Percentiles rank a stretch among this genome's conserved stretches.
These are phyloP conservation scores for Prietella phreatophila DNA, from an alignment of 2,113 vertebrate genomes.

Conservation along the genomic window DNA sequence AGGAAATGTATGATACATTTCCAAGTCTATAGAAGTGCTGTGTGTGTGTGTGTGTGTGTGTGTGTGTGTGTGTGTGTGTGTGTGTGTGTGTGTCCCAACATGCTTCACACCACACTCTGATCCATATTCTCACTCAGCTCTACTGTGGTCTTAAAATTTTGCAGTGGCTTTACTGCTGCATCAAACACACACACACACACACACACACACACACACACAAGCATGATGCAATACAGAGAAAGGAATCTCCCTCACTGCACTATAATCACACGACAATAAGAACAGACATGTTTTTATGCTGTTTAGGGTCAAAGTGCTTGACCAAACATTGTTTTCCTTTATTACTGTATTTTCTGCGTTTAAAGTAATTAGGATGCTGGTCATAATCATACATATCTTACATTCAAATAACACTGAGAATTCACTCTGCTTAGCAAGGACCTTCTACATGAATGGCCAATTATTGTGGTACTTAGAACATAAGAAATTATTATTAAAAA, in stretches of 20 bases:
- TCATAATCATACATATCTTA: neutral
- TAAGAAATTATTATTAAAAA: neutral
- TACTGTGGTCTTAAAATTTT: conserved; percentile 29
- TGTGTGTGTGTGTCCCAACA: neutral
- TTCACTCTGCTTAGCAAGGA: neutral
- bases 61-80: neutral
- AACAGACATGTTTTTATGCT: neutral
- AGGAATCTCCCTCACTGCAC: conserved; percentile 60
- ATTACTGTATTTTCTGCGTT: neutral
- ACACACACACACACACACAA: neutral
- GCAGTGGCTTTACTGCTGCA: conserved; percentile 26
- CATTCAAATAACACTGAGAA: neutral
- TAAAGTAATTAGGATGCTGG: neutral
- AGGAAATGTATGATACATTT: conserved; percentile 61
- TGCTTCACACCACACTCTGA: neutral
- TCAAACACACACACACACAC: neutral
- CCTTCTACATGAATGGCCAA: neutral
- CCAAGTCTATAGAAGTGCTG: neutral
- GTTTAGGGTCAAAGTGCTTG: neutral
- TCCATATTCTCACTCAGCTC: conserved; percentile 31
- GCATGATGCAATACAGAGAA: conserved; percentile 57
- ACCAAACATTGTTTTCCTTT: neutral
- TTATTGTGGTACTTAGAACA: neutral
- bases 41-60: neutral
- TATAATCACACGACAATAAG: neutral